These are phyloP conservation scores for Uropetala carovei DNA, from an alignment of 2,888 invertebrate genomes.

Conservation along the genomic window DNA sequence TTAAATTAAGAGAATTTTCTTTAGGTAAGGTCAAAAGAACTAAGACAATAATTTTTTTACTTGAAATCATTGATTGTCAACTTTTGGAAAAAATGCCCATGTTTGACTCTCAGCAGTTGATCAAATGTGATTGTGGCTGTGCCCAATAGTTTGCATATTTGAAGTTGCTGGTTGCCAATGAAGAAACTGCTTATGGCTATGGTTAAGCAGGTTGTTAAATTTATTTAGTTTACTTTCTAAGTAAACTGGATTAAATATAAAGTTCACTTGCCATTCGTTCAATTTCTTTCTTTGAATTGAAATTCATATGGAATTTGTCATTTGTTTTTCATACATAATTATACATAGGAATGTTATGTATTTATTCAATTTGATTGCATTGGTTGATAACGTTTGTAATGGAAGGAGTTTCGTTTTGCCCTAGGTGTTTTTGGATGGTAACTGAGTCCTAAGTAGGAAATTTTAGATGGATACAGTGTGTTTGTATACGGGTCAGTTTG, in stretches of 20 bases:
- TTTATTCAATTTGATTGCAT: background rate
- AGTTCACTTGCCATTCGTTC: background rate
- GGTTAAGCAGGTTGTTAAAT: background rate
- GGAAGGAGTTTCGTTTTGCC: background rate
- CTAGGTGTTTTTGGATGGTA: background rate
- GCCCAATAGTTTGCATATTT: background rate
- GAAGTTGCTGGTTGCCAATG: background rate
- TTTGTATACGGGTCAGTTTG: background rate
- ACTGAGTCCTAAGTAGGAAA: background rate
- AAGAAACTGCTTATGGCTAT: background rate
- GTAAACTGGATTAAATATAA: background rate
- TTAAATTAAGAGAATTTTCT: background rate
- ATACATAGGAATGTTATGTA: background rate
- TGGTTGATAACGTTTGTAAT: background rate
- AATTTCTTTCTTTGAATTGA: background rate
- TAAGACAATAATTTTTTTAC: background rate
- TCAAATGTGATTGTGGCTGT: background rate
- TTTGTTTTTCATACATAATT: background rate
- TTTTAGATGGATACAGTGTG: background rate
- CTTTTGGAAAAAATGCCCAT: background rate
- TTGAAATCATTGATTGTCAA: background rate
- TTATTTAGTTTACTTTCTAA: background rate
- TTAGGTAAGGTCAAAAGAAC: background rate
- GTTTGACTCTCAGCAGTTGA: background rate
- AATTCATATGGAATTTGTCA: background rate